Base-by-base conservation (phyloP, 2,113 vertebrate genomes). In the Thomomys bottae region DNA sequence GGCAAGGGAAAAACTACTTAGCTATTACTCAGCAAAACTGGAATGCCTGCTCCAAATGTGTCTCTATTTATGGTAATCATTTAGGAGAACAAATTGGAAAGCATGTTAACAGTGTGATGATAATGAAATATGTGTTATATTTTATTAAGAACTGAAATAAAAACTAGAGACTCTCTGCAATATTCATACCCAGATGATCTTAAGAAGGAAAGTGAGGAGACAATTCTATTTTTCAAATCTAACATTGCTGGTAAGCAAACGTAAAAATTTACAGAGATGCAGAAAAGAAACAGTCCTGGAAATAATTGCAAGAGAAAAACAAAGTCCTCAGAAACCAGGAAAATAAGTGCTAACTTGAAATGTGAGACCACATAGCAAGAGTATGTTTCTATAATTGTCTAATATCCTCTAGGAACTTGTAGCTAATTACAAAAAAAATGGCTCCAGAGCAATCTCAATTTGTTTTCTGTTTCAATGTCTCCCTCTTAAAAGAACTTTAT, bases 381-480 rank as follows among this genome's bases (percentile, higher is more conserved):
- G 78, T 96, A 93, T 95, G 42, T 45, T 96, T 97, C 96, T 95
- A 83, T 96, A 97, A 97, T 94, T 96, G 92, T 94, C 79, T 96
- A 75, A 75, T 94, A 88, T 87, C 93, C 91, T 97, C 92, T 96
- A 96, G 96, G 94, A 89, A 96, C 92, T 81, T 94, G 15, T 95
- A 63, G 64, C 87, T 95, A 88, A 94, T 95, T 96, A 90, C 66
- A 87, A 80, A 68, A 85, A 93, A 95, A 93, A 38, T 7, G 77
- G 18, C 70, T 95, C 20, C 78, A 73, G 21, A 96, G 18, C 68
- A 83, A 94, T 92, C 91, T 95, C 95, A 95, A 83, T 96, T 30
- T 83, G 54, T 95, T 97, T 97, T 17, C 92, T 93, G 95, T 97
- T 94, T 95, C 85, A 92, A 84, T 93, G 66, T 85, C 54, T 95